Evolutionary conservation across 2,888 invertebrate genomes (phyloP).

Genomic region (Venusia cambrica): DNA sequence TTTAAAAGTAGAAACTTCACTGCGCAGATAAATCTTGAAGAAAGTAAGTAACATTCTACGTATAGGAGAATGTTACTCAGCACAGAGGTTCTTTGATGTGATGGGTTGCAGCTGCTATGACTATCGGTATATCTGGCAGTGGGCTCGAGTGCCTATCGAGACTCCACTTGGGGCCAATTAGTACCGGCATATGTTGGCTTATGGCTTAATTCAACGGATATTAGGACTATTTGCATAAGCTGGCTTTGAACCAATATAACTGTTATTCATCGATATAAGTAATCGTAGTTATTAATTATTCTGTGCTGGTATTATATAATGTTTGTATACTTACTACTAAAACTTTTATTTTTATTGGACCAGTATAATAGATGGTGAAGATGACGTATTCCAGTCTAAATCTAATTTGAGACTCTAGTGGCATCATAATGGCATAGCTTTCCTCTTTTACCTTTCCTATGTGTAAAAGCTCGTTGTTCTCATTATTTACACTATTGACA

Average conservation of each 20-base stretch:
- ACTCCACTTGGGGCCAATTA: slow-evolving; percentile 65
- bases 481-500: too few species aligned
- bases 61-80: slow-evolving; percentile 12
- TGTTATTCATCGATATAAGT: too few species aligned
- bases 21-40: slow-evolving; percentile 10
- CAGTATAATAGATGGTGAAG: too few species aligned
- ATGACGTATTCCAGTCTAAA: too few species aligned
- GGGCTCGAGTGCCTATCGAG: slow-evolving; percentile 44
- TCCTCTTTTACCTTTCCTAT: too few species aligned
- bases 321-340: too few species aligned
- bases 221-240: slow-evolving; percentile 16
- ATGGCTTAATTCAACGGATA: slow-evolving; percentile 11
- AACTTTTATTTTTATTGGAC: too few species aligned
- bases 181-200: slow-evolving; percentile 34
- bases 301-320: too few species aligned
- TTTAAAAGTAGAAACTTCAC: slow-evolving; percentile 7
- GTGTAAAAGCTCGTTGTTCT: too few species aligned
- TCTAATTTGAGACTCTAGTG: too few species aligned
- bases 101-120: slow-evolving; percentile 60
- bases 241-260: neutral
- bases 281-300: too few species aligned
- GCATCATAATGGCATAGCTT: too few species aligned
- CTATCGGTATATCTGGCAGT: slow-evolving; percentile 27
- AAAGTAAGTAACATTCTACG: slow-evolving; percentile 2
- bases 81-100: slow-evolving; percentile 57